A percentile compares a stretch with the other conserved stretches of the same genome.
These are phyloP conservation scores for Monomorium pharaonis DNA, from an alignment of 1,140 invertebrate genomes.

Conservation along the genomic window DNA sequence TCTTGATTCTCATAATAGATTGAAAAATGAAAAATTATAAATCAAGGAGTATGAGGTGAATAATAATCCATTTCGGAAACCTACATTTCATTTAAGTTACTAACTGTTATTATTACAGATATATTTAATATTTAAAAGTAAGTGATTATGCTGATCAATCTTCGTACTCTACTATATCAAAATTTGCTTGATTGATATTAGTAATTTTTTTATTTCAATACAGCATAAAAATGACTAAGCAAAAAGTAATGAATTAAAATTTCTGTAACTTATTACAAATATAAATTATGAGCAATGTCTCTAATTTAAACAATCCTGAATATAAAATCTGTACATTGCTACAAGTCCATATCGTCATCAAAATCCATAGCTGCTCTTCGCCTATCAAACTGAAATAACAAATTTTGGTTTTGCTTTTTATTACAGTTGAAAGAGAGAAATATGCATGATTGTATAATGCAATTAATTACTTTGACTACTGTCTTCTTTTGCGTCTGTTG, in stretches of 20 bases:
- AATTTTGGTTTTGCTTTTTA: slow-evolving; percentile 19
- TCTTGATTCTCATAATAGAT: neutral
- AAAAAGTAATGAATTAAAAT: slow-evolving; percentile 25
- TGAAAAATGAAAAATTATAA: neutral
- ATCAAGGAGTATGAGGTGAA: neutral
- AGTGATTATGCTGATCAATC: neutral
- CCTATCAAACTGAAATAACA: slow-evolving; percentile 89
- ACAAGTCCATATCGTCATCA: slow-evolving; percentile 89
- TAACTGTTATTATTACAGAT: neutral
- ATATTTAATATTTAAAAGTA: neutral
- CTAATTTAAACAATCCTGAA: neutral
- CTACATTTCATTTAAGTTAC: neutral
- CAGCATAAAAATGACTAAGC: slow-evolving; percentile 64
- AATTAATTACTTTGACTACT: slow-evolving; percentile 89
- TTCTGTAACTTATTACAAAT: neutral
- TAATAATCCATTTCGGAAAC: neutral
- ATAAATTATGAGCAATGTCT: neutral
- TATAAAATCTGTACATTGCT: slow-evolving; percentile 62
- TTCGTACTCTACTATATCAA: neutral
- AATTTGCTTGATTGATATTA: slow-evolving; percentile 16
- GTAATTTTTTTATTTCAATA: slow-evolving; percentile 66
- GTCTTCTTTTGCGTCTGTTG: slow-evolving; percentile 92
- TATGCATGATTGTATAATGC: slow-evolving; percentile 6
- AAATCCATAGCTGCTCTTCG: slow-evolving; percentile 93
- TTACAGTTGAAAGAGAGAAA: neutral